Base-by-base conservation (phyloP, 2,113 vertebrate species). In the Cygnus buccinator region DNA sequence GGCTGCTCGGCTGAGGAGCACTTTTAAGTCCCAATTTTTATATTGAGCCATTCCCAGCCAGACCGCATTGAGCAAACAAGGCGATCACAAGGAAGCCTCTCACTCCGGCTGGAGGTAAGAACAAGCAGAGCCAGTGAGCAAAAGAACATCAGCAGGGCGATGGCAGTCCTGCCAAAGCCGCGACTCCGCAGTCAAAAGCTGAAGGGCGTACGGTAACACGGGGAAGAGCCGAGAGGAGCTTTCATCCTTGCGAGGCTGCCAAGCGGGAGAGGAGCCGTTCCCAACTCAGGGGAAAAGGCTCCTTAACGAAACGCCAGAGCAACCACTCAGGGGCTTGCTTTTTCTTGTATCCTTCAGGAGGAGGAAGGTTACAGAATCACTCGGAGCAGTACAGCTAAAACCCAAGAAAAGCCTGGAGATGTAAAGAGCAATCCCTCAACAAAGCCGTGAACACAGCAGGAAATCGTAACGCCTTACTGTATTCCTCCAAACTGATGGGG, bases 21-120 rank as follows among this genome's bases (percentile, higher is more conserved):
- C 37, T 67, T 35, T 10, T 4, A 63, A 75, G 65, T 20, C 55
- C 28, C 65, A 75, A 0, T 35, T 65, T n/a, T 75, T 8, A 2
- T 1, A 62, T 58, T 39, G 23, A 82, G 70, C 16, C 4, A 3
- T 17, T n/a, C 14, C 18, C 63, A 61, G 65, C 2, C 58, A 39
- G 67, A 1, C 1, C 3, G 59, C 80, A 44, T 31, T 5, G 61
- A 67, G 71, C 20, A 22, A 41, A 48, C 6, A 3, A 11, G 33
- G 66, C 55, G 5, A 19, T 25, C 31, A 29, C 2, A 54, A 73
- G 62, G 72, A 46, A 67, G 46, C 28, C 63, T 48, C 59, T 82
- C 80, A 46, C 12, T 7, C 22, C 31, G 0, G 4, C 4, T 20
- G 54, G 1, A 35, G 50, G 0, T 0, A 6, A 73, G 75, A 84